Conservation (phyloP, 2,888 invertebrate genomes). For the Agrilus mali region DNA sequence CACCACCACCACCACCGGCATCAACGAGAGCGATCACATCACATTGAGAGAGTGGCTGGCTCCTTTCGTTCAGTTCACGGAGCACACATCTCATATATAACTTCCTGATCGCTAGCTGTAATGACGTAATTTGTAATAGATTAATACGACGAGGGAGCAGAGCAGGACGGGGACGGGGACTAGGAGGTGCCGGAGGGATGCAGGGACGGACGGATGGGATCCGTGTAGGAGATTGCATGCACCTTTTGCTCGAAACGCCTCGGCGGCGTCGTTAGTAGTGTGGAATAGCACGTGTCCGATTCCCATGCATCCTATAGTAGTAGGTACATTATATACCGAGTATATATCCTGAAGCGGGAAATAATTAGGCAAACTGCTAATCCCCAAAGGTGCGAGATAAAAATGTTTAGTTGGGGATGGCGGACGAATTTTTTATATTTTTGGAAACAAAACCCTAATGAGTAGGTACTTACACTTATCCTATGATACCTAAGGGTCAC, state of each 20-base stretch:
- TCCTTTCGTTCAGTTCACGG: conserved; percentile 6
- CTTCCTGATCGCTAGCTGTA: conserved; percentile 33
- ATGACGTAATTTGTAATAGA: conserved; percentile 34
- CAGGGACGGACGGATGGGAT: too few relatives aligned
- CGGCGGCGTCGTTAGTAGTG: conserved; percentile 8
- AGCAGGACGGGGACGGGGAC: background rate
- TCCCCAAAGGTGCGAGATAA: too few relatives aligned
- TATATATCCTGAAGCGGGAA: too few relatives aligned
- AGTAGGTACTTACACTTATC: too few relatives aligned
- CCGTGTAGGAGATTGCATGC: too few relatives aligned
- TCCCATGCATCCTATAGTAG: background rate
- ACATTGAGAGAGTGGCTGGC: conserved; percentile 1
- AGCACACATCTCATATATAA: conserved; percentile 22
- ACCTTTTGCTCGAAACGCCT: conserved; percentile 11
- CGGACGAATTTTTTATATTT: too few relatives aligned
- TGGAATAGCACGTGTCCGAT: conserved; percentile 12
- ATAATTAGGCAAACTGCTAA: too few relatives aligned
- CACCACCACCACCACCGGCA: too few relatives aligned
- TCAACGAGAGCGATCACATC: background rate
- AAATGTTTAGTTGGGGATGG: too few relatives aligned
- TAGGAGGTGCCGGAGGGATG: conserved; percentile 5
- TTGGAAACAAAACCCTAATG: too few relatives aligned
- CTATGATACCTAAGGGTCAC: too few relatives aligned
- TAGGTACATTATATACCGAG: background rate
- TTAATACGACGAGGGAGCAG: conserved; percentile 27